These are phyloP conservation scores for Thysanoteuthis rhombus DNA, from an alignment of 2,888 invertebrate genomes.

Conservation along the genomic window DNA sequence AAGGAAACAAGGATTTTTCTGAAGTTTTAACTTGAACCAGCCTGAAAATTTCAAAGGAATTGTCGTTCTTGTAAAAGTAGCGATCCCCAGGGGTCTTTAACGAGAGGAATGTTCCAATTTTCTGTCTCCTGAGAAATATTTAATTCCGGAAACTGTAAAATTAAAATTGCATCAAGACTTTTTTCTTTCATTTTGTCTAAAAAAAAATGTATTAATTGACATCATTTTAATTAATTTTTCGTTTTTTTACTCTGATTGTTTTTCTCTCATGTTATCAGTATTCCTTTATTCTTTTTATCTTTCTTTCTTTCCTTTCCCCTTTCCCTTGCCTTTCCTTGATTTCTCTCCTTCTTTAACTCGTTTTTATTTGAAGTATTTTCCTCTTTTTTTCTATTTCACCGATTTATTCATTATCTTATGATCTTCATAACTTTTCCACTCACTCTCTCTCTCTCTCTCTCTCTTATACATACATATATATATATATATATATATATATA, in stretches of 20 bases:
- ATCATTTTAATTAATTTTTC: background rate
- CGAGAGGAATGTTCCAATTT: background rate
- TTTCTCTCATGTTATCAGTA: background rate
- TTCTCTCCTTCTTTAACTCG: background rate
- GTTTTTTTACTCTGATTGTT: background rate
- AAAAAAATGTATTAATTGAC: no score
- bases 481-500: no score
- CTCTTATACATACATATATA: no score
- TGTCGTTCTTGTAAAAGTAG: background rate
- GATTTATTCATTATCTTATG: background rate
- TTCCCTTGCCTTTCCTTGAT: background rate
- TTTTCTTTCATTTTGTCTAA: background rate
- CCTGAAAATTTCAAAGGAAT: background rate
- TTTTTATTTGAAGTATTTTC: background rate
- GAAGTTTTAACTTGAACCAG: background rate
- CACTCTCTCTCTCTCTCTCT: no score
- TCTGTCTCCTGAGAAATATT: background rate
- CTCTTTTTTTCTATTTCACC: background rate
- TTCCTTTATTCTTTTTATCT: background rate
- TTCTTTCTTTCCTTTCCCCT: background rate
- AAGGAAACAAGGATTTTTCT: background rate
- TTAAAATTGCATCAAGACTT: background rate
- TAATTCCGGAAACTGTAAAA: background rate
- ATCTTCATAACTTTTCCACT: background rate
- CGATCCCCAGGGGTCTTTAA: background rate